A percentile compares a stretch with the other conserved stretches of the same genome.
Conservation (phyloP, 2,888 invertebrate species). For the Scrobipalpa costella region DNA sequence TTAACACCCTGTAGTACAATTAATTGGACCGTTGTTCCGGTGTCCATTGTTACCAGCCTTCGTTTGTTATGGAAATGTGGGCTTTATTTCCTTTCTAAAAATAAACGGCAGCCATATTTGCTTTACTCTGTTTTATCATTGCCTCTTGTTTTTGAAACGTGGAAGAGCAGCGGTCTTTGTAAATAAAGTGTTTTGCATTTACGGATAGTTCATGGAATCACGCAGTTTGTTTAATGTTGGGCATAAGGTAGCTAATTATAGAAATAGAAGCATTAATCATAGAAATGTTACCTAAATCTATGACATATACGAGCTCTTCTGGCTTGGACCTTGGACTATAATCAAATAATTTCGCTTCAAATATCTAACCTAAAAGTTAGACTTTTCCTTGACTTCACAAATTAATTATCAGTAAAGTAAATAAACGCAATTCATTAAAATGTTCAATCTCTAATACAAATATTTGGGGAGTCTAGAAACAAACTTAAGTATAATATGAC, state of each 20-base stretch:
- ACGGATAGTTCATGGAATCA: background rate
- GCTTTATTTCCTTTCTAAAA: slow-evolving; percentile 47
- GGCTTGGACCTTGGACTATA: too few relatives aligned
- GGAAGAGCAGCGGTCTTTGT: slow-evolving; percentile 21
- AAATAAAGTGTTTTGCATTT: slow-evolving; percentile 22
- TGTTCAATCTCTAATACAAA: too few relatives aligned
- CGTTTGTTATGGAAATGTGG: slow-evolving; percentile 50
- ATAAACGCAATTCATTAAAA: too few relatives aligned
- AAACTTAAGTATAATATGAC: too few relatives aligned
- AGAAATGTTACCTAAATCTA: too few relatives aligned
- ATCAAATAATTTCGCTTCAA: too few relatives aligned
- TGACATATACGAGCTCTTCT: too few relatives aligned
- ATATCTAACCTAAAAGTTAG: background rate
- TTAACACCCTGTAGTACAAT: slow-evolving; percentile 33
- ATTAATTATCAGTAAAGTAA: background rate
- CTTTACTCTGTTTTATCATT: slow-evolving; percentile 29
- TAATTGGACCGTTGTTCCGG: slow-evolving; percentile 60
- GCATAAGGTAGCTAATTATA: too few relatives aligned
- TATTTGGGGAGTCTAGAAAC: too few relatives aligned
- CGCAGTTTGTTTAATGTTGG: too few relatives aligned
- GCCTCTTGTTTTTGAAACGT: slow-evolving; percentile 31
- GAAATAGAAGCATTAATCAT: too few relatives aligned
- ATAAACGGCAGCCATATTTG: slow-evolving; percentile 41
- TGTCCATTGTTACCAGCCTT: slow-evolving; percentile 40
- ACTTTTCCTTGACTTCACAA: background rate